Percentiles rank a stretch among this genome's conserved stretches.
These are phyloP conservation scores for Orius insidiosus DNA, from an alignment of 1,140 invertebrate species.

Conservation along the genomic window DNA sequence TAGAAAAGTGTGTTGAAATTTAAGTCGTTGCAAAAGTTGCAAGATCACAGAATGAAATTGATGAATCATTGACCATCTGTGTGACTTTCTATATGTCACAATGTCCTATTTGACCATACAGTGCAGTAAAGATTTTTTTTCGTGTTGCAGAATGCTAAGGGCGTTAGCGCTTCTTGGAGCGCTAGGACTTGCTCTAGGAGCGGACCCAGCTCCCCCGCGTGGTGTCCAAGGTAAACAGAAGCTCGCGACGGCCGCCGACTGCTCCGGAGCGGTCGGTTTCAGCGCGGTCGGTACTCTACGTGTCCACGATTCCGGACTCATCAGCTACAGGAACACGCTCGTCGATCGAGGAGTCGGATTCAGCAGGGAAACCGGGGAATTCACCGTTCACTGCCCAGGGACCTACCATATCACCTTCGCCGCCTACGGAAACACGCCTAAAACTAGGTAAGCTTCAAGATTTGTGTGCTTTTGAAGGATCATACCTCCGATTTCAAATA, in stretches of 20 bases:
- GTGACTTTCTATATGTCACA: too few species aligned
- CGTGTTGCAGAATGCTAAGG: too few species aligned
- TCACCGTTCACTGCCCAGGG: conserved; percentile 33
- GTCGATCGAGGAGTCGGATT: conserved; percentile 33
- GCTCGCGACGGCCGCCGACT: conserved; percentile 27
- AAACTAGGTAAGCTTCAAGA: conserved; percentile 15
- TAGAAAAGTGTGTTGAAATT: too few species aligned
- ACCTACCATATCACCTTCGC: conserved; percentile 33
- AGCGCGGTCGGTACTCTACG: conserved; percentile 23
- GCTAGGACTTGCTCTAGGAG: neutral
- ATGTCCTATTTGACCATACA: too few species aligned
- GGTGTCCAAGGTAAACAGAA: conserved; percentile 15
- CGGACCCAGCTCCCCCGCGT: conserved; percentile 6
- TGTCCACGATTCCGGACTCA: conserved; percentile 18
- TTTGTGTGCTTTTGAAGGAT: too few species aligned
- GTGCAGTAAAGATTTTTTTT: too few species aligned
- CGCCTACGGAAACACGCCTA: conserved; percentile 21
- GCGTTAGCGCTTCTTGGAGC: too few species aligned
- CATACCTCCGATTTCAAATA: too few species aligned
- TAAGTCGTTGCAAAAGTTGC: too few species aligned
- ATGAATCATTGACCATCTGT: too few species aligned
- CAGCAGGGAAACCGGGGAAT: conserved; percentile 29
- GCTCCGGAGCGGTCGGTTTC: conserved; percentile 29
- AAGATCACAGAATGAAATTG: too few species aligned
- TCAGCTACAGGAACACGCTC: conserved; percentile 20